phyloP scores from a whole-genome alignment of 2,113 vertebrate species.

The Osmerus mordax region DNA sequence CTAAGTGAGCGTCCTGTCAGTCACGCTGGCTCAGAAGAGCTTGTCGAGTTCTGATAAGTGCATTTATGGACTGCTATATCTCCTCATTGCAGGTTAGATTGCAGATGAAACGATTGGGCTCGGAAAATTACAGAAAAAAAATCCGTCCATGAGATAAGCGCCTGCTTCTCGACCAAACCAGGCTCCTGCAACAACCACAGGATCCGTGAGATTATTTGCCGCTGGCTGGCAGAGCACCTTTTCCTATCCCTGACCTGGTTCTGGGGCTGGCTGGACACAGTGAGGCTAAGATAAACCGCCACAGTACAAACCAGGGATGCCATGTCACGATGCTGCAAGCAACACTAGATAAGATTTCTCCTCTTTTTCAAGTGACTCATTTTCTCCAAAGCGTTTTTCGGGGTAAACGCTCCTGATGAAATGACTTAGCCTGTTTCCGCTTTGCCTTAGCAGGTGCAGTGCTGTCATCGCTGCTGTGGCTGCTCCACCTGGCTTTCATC shows the following conservation, averaged over 20 bases:
- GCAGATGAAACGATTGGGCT: conserved; percentile 64
- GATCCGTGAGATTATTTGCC: no score
- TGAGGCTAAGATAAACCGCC: conserved; percentile 34
- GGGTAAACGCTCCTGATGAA: not conserved
- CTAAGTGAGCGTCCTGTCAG: conserved; percentile 58
- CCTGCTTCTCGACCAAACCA: conserved; percentile 29
- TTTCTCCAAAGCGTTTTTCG: not conserved
- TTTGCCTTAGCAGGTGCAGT: not conserved
- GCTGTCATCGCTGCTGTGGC: not conserved
- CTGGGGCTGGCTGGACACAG: conserved; percentile 31
- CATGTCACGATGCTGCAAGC: no score
- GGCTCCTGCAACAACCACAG: no score
- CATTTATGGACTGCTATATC: conserved; percentile 75
- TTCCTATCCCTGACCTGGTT: no score
- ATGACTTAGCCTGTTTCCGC: not conserved
- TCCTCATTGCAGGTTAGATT: conserved; percentile 74
- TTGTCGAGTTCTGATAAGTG: conserved; percentile 70
- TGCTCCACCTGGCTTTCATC: not conserved
- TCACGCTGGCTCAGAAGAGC: conserved; percentile 65
- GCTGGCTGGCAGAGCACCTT: no score
- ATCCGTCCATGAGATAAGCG: conserved; percentile 44
- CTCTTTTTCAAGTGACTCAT: no score
- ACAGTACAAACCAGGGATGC: no score
- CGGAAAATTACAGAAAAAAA: conserved; percentile 55
- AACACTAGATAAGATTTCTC: no score